phyloP scores from a whole-genome alignment of 2,797 vertebrate species.

The Pseudochaenichthys georgianus region DNA sequence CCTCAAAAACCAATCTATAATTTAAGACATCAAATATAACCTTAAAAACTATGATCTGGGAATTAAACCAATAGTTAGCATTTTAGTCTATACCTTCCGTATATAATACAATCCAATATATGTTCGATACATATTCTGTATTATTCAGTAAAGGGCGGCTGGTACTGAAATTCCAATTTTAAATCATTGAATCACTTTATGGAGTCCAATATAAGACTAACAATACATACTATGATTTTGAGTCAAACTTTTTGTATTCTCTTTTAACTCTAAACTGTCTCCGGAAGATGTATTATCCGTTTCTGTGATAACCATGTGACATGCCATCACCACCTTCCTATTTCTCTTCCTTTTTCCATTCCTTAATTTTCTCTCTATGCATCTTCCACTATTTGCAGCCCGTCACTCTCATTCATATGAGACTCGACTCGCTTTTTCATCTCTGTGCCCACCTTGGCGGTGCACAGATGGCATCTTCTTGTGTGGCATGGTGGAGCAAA shows the following conservation, averaged over 20 bases:
- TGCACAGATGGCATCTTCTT: constrained; percentile 81
- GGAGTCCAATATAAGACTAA: background rate
- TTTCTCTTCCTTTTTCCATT: constrained; percentile 24
- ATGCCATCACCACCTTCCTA: constrained; percentile 22
- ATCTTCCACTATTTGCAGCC: constrained; percentile 14
- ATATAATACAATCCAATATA: background rate
- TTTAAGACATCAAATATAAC: background rate
- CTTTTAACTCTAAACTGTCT: background rate
- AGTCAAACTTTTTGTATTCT: background rate
- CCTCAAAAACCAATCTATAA: background rate
- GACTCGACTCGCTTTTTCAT: constrained; percentile 54
- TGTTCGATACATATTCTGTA: background rate
- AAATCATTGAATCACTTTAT: background rate
- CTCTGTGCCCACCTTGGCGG: constrained; percentile 63
- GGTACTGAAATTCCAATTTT: background rate
- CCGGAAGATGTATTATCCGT: background rate
- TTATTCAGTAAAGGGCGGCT: background rate
- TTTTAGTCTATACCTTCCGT: background rate
- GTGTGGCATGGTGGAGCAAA: constrained; percentile 57
- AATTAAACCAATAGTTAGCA: background rate
- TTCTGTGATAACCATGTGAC: constrained; percentile 29
- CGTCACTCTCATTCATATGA: constrained; percentile 24
- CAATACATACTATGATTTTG: background rate
- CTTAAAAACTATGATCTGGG: background rate
- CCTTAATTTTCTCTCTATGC: constrained; percentile 20